These are phyloP conservation scores for Hirtodrosophila confusa DNA, from an alignment of 2,888 invertebrate genomes.

Conservation along the genomic window DNA sequence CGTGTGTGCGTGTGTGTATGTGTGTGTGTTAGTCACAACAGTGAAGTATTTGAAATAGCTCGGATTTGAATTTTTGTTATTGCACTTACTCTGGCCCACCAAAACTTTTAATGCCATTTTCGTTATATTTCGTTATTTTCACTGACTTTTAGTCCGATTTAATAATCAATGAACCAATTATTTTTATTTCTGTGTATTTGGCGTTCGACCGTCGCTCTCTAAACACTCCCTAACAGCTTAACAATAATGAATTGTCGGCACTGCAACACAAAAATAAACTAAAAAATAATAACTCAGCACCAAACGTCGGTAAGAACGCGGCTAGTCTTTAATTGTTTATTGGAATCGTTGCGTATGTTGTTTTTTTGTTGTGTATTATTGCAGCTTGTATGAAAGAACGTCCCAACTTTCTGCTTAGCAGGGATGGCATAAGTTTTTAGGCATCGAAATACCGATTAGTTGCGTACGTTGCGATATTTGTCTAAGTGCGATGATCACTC, in stretches of 20 bases:
- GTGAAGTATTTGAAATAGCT: conserved; percentile 5
- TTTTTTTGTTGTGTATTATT: conserved; percentile 38
- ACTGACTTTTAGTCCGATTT: conserved; percentile 23
- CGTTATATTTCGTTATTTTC: conserved; percentile 18
- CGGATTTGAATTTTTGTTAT: conserved; percentile 28
- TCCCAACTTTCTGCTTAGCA: conserved; percentile 11
- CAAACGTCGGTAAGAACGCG: conserved; percentile 47
- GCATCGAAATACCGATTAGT: conserved; percentile 16
- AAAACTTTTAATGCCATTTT: conserved; percentile 93
- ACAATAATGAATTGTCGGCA: conserved; percentile 21
- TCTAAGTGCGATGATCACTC: too few relatives aligned
- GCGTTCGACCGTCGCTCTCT: conserved; percentile 22
- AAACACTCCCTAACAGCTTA: conserved; percentile 32
- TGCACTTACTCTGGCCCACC: conserved; percentile 93
- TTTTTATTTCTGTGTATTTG: conserved; percentile 4
- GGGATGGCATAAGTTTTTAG: conserved; percentile 2
- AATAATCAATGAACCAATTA: conserved; percentile 16
- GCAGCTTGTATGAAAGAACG: conserved; percentile 12
- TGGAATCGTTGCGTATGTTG: conserved; percentile 25
- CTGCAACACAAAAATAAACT: conserved; percentile 34
- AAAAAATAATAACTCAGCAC: conserved; percentile 45
- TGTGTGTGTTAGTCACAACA: conserved; percentile 48
- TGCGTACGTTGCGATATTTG: neutral
- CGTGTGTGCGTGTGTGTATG: conserved; percentile 30
- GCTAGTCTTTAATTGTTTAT: conserved; percentile 37